A percentile compares a stretch with the other conserved stretches of the same genome.
phyloP scores from a whole-genome alignment of 2,888 invertebrate species.

The Linyphia triangularis region DNA sequence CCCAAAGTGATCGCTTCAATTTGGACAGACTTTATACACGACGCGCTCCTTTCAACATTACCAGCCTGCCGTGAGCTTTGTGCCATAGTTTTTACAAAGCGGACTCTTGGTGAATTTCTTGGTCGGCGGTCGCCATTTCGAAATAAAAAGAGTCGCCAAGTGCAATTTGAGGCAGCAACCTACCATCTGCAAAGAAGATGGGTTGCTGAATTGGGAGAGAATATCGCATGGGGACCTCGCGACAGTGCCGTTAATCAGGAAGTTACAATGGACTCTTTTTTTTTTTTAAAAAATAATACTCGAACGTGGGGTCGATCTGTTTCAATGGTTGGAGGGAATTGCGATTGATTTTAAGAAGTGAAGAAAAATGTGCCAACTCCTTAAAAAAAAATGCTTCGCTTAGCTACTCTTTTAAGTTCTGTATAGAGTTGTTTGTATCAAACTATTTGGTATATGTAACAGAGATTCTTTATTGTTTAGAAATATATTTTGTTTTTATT shows the following conservation, averaged over 20 bases:
- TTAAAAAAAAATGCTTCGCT: neutral
- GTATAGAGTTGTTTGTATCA: slow-evolving; percentile 27
- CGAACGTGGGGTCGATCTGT: neutral
- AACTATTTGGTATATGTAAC: slow-evolving; percentile 8
- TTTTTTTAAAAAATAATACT: no score
- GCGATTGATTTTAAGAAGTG: neutral
- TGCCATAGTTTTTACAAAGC: slow-evolving; percentile 12
- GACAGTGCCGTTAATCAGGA: neutral
- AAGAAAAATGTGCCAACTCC: slow-evolving; percentile 8
- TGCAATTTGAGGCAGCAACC: neutral
- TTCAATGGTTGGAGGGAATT: neutral
- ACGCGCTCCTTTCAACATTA: neutral
- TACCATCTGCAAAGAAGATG: no score
- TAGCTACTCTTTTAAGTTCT: neutral
- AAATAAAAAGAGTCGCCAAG: neutral
- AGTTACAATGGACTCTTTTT: neutral
- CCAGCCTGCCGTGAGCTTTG: slow-evolving; percentile 16
- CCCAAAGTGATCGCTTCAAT: slow-evolving; percentile 27
- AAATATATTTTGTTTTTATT: slow-evolving; percentile 52
- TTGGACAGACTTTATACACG: neutral
- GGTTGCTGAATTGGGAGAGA: neutral
- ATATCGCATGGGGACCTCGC: neutral
- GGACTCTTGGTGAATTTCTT: neutral
- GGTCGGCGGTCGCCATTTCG: neutral
- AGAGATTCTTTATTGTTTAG: slow-evolving; percentile 50